Percentiles rank a stretch among this genome's conserved stretches.
phyloP scores from a whole-genome alignment of 1,140 invertebrate genomes.

The Ephestia elutella region DNA sequence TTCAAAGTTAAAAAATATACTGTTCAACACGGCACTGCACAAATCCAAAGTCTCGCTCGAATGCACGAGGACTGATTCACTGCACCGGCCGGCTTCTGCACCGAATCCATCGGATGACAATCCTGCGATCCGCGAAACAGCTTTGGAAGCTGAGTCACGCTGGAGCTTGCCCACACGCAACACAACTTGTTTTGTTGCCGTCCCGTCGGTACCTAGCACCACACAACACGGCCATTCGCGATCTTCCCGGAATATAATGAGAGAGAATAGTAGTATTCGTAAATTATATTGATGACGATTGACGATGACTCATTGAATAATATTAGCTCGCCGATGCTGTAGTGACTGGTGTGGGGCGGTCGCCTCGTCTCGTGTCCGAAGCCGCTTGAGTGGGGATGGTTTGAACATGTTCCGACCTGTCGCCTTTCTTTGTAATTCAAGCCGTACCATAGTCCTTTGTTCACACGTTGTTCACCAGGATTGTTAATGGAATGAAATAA shows the following conservation, averaged over 20 bases:
- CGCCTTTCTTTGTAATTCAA: not conserved
- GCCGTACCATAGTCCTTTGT: not conserved
- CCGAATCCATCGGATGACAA: too few species aligned
- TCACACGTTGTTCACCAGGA: too few species aligned
- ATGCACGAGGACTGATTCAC: too few species aligned
- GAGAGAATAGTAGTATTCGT: too few species aligned
- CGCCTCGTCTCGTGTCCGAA: not conserved
- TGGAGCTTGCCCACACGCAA: not conserved
- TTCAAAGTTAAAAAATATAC: too few species aligned
- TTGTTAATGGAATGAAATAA: too few species aligned
- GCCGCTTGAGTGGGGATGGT: not conserved
- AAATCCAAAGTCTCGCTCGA: too few species aligned
- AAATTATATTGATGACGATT: too few species aligned
- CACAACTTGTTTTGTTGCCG: not conserved
- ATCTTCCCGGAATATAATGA: not conserved
- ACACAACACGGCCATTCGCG: not conserved
- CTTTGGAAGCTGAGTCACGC: not conserved
- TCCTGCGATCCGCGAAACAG: not conserved
- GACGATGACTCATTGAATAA: not conserved
- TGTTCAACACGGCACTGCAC: too few species aligned
- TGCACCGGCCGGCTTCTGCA: too few species aligned
- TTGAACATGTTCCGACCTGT: not conserved
- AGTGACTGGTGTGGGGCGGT: too few species aligned
- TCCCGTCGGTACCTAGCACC: not conserved
- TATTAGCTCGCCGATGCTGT: not conserved